Evolutionary conservation across 1,140 invertebrate species (phyloP), one percentile per base, ranked within the genome.

Genomic region (Hydropsyche tenuis): DNA sequence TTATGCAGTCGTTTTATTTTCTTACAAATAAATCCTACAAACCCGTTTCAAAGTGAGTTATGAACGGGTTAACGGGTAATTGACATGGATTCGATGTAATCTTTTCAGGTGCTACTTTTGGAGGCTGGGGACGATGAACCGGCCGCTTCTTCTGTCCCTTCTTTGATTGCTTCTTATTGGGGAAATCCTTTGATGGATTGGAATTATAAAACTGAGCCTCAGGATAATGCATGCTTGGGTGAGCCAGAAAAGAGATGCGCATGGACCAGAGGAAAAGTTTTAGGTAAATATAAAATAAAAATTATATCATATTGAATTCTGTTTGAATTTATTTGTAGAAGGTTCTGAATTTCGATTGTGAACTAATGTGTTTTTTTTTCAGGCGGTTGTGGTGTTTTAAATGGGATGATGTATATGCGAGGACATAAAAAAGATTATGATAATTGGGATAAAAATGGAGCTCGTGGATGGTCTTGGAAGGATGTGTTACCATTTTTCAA

Each of bases 401-500:
- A 95, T 79, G 92, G 90, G 0, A 93, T 94, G 91, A 92, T 93
- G 82, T 94, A 94, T 79, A 89, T 90, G 73, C 85, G 92, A 45
- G 93, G 93, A 0, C 88, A 93, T 80, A 83, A 90, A 0, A 86
- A 82, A 30, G 92, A 94, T 81, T 94, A 92, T 80, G 88, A 94
- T 77, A 83, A 89, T 12, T 94, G 93, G 93, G 90, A 87, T 1
- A 79, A 82, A 16, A 85, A 92, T 72, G 97, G 97, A 0, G 96
- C 96, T 66, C 82, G 87, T 0, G 95, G 95, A 14, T 99, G 96
- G 96, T 90, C 91, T 5, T 98, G 94, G 85, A 89, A 92, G 66
- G 93, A 96, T 64, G 93, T 95, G 0, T 83, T 96, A 48, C 94
- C 94, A 0, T 96, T 91, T 83, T 97, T 96, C 82, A 87, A 93